Conservation (phyloP, 1,140 invertebrate species). For the Drosophila nigrodunni region DNA sequence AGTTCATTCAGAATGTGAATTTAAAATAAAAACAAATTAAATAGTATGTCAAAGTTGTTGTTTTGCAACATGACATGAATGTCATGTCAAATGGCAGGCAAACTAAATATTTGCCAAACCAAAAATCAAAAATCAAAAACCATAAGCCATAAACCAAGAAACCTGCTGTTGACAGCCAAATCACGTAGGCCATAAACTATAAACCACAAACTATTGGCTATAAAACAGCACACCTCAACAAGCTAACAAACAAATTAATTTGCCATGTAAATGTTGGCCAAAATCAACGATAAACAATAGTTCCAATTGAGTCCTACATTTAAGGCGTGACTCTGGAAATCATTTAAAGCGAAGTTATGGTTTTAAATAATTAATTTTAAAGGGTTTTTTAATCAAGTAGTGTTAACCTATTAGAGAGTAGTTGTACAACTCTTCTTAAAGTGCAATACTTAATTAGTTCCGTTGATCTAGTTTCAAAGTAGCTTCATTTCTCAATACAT, state of each 20-base stretch:
- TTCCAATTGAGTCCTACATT: conserved; percentile 14
- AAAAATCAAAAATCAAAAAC: conserved; percentile 31
- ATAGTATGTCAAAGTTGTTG: conserved; percentile 69
- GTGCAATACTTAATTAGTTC: not conserved
- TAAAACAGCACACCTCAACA: not conserved
- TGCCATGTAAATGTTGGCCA: conserved; percentile 19
- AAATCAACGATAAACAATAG: conserved; percentile 16
- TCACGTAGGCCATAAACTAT: conserved; percentile 27
- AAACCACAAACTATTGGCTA: conserved; percentile 10
- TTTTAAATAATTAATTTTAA: too few species aligned
- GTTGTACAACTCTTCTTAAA: not conserved
- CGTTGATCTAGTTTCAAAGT: not conserved
- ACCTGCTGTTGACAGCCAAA: conserved; percentile 57
- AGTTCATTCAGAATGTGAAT: not conserved
- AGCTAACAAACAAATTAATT: conserved; percentile 10
- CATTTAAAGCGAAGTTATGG: too few species aligned
- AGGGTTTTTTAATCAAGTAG: too few species aligned
- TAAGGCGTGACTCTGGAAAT: not conserved
- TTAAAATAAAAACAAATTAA: conserved; percentile 67
- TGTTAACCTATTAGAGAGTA: not conserved
- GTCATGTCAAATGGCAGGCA: conserved; percentile 75
- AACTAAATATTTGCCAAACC: conserved; percentile 43
- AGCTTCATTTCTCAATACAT: not conserved
- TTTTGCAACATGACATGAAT: conserved; percentile 66
- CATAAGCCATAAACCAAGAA: conserved; percentile 13